Evolutionary conservation across 37 sponge, comb jelly and placozoan genomes (phyloP), one percentile per base, ranked within the genome.

Genomic region (Aplysina aerophoba): DNA sequence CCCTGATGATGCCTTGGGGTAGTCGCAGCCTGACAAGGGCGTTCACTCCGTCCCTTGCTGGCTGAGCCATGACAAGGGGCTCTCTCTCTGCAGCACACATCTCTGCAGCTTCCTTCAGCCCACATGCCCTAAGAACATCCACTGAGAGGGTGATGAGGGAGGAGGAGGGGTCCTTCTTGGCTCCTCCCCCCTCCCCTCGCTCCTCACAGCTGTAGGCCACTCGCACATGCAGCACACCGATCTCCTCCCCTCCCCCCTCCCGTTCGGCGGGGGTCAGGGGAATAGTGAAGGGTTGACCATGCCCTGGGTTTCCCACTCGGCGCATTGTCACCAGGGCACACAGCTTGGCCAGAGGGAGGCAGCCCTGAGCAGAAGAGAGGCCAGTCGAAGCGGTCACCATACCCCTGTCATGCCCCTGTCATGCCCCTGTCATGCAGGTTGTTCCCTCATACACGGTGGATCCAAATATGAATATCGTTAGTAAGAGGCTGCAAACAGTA

Each of bases 271-370:
- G 12, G 13, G 62, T 75, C 24, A 95, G 59, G n/a, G 93, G 93
- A 19, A 95, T 63, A 21, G 84, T 35, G 84, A 89, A 90, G 35
- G 83, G 34, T 40, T 90, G 93, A 0, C 38, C 35, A 33, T 44
- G 85, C 8, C 20, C 36, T 5, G 81, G 54, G 5, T 27, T 53
- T 4, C 35, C 38, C 17, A 58, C 20, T 22, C 61, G 68, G 57
- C 85, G 83, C 95, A 95, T 92, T n/a, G 88, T 82, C 55, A 90
- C 84, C 80, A 95, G 20, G 28, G 96, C 91, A 90, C 87, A 87
- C 61, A 95, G 77, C 84, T 95, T 95, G 44, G 84, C 93, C 71
- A 90, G 34, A 3, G 94, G 91, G 14, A 95, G 89, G 55, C 21
- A 39, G 14, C 94, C 87, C 96, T 95, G 60, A 40, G 31, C 63